Evolutionary conservation across 2,888 invertebrate genomes (phyloP), one percentile per base, ranked within the genome.

Genomic region (Melieria picta): DNA sequence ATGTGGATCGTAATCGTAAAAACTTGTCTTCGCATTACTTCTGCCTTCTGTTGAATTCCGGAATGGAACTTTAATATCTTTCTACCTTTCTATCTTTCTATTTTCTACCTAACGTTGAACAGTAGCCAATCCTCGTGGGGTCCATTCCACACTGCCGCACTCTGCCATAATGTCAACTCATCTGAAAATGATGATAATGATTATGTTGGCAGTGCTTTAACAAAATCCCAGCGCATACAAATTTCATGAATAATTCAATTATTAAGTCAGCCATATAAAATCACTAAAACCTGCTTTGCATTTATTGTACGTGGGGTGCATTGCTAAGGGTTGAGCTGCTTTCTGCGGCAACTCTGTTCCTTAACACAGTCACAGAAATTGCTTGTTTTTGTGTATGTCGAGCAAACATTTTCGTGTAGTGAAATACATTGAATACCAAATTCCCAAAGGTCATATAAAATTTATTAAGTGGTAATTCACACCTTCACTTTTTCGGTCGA

Each of bases 361-460:
- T 30, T 30, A 30, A 30, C 30, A 30, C 30, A 30, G 30, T 30
- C 30, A 30, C 30, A 30, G 30, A 30, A 30, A 30, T 30, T 30
- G 30, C 30, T 3, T 66, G 3, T 66, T 1, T 16, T 1, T 16
- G 42, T 1, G 30, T 2, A 30, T 30, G 30, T 30, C 30, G 30
- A 30, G 52, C 13, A 52, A 52, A 52, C 52, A 52, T 11, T 10
- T 52, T n/a, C 9, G 7, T 52, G 52, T 7, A 52, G 10, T 48
- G 57, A 65, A 56, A 46, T 46, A 13, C 10, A n/a, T 13, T 52
- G 52, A 55, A 64, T 63, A 55, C 57, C 56, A 72, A 78, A 79
- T 72, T 79, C 83, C 83, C 80, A 75, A 68, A 79, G 83, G 79
- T 78, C 77, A 77, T 76, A 83, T 84, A 80, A 80, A 82, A 82